Evolutionary conservation across 2,113 vertebrate genomes (phyloP).

Genomic region (Oryzias javanicus): DNA sequence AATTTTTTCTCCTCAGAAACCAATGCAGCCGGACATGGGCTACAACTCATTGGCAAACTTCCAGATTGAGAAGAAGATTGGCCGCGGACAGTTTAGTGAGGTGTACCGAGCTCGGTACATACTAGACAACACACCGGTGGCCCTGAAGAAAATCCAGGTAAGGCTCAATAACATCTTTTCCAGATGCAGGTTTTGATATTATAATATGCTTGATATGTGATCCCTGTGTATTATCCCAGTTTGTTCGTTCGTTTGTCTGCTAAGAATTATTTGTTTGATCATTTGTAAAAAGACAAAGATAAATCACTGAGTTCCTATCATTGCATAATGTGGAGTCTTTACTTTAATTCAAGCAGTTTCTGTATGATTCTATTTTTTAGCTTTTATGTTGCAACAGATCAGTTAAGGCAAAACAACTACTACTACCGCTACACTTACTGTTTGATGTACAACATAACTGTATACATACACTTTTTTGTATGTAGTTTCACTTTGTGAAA

Average conservation of each 20-base stretch:
- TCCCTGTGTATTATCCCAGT: not conserved
- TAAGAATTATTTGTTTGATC: too few species aligned
- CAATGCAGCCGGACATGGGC: conserved; percentile 91
- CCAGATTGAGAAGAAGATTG: conserved; percentile 96
- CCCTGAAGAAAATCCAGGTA: conserved; percentile 98
- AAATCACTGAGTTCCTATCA: too few species aligned
- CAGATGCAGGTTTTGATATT: too few species aligned
- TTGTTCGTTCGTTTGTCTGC: too few species aligned
- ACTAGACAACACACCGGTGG: conserved; percentile 90
- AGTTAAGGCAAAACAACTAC: too few species aligned
- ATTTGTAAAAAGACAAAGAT: too few species aligned
- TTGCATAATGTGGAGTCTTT: too few species aligned
- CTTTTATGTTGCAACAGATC: too few species aligned
- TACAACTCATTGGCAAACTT: conserved; percentile 94
- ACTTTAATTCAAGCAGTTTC: too few species aligned
- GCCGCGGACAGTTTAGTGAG: conserved; percentile 97
- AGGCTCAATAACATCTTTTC: conserved; percentile 26
- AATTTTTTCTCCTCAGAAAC: conserved; percentile 78
- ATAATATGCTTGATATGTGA: not conserved
- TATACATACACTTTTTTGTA: not conserved
- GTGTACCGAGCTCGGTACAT: conserved; percentile 93
- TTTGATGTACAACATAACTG: not conserved
- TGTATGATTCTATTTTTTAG: too few species aligned
- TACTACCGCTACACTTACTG: too few species aligned
- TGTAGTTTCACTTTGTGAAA: not conserved